Conservation (phyloP, 1,140 invertebrate genomes). For the Drosophila trapezifrons region DNA sequence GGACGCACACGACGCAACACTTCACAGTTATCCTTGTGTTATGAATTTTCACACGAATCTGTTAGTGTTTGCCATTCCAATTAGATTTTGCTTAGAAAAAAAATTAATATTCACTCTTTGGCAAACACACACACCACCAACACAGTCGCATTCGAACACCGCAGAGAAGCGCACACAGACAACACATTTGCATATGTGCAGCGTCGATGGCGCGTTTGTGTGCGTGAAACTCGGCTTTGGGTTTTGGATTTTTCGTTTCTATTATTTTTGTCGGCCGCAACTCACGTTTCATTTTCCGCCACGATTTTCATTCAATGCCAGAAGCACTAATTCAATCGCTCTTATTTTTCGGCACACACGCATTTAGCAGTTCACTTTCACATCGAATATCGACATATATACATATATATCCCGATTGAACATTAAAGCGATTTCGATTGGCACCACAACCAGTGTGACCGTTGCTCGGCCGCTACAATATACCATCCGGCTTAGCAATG, state of each 20-base stretch:
- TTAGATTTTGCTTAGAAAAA: slow-evolving; percentile 66
- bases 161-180: slow-evolving; percentile 46
- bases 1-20: slow-evolving; percentile 32
- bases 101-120: slow-evolving; percentile 52
- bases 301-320: slow-evolving; percentile 25
- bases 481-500: not conserved
- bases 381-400: slow-evolving; percentile 28
- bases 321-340: not conserved
- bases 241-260: not conserved
- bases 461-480: not conserved
- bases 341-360: slow-evolving; percentile 13
- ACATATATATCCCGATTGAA: slow-evolving; percentile 16
- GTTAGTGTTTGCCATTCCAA: slow-evolving; percentile 66
- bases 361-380: slow-evolving; percentile 37
- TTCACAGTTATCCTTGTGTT: slow-evolving; percentile 39
- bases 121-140: slow-evolving; percentile 35
- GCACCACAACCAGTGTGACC: slow-evolving; percentile 1
- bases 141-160: slow-evolving; percentile 8
- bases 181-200: slow-evolving; percentile 66
- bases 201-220: slow-evolving; percentile 10
- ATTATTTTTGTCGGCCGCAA: not conserved
- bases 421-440: slow-evolving; percentile 20
- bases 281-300: slow-evolving; percentile 47
- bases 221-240: slow-evolving; percentile 45
- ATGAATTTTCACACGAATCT: slow-evolving; percentile 49